phyloP scores from a whole-genome alignment of 2,888 invertebrate species.

The Lycophotia porphyrea region DNA sequence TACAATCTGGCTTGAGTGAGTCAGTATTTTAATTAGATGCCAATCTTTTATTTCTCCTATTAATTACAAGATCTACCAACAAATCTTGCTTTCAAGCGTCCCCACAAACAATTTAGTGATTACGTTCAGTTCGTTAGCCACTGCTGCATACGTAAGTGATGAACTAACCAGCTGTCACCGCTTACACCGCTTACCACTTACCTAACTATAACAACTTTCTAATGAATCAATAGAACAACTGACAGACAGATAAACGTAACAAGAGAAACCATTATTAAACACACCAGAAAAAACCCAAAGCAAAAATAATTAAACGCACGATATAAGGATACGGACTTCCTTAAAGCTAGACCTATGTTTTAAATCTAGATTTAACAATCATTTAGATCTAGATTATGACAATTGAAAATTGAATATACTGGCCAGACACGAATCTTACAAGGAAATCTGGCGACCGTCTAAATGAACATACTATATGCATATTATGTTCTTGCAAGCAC shows the following conservation, averaged over 20 bases:
- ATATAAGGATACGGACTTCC: slow-evolving; percentile 35
- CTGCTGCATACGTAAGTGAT: slow-evolving; percentile 49
- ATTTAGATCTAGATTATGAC: slow-evolving; percentile 25
- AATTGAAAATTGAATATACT: slow-evolving; percentile 13
- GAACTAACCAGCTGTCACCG: slow-evolving; percentile 47
- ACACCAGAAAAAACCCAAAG: not conserved
- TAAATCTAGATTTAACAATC: slow-evolving; percentile 16
- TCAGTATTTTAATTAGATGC: too few relatives aligned
- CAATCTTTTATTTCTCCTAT: not conserved
- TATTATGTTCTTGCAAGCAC: too few relatives aligned
- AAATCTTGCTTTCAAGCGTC: not conserved
- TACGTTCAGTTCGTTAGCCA: slow-evolving; percentile 30
- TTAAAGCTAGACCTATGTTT: slow-evolving; percentile 22
- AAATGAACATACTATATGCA: not conserved
- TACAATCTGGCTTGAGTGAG: too few relatives aligned
- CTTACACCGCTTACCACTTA: slow-evolving; percentile 45
- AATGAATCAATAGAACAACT: slow-evolving; percentile 30
- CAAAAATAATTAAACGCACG: not conserved
- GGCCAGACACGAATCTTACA: slow-evolving; percentile 7
- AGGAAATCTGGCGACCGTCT: slow-evolving; percentile 35
- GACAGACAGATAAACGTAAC: slow-evolving; percentile 25
- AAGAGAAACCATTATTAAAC: slow-evolving; percentile 11
- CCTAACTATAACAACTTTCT: slow-evolving; percentile 44
- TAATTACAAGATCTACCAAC: not conserved
- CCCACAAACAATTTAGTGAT: slow-evolving; percentile 20